phyloP scores from a whole-genome alignment of 2,888 invertebrate species.

The Tipula unca region DNA sequence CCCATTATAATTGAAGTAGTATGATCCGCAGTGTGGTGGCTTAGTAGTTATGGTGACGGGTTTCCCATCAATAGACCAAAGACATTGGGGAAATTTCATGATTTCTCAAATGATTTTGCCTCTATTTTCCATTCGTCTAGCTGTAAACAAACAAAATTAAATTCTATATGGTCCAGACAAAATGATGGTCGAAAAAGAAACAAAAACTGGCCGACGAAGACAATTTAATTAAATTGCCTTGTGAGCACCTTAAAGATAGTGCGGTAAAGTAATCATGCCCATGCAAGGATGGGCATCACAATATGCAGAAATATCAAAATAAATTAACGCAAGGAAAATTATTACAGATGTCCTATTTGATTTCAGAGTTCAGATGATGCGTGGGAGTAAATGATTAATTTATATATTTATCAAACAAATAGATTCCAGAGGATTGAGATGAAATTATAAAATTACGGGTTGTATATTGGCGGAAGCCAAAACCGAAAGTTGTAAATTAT shows the following conservation, averaged over 20 bases:
- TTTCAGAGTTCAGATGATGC: no score
- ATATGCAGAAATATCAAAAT: neutral
- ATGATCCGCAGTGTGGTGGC: neutral
- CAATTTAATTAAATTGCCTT: neutral
- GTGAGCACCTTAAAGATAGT: neutral
- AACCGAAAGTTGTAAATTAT: no score
- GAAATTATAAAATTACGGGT: no score
- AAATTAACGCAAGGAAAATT: neutral
- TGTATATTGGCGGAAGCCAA: no score
- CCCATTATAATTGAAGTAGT: slow-evolving; percentile 14
- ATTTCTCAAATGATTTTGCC: neutral
- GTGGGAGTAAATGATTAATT: no score
- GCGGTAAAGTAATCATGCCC: neutral
- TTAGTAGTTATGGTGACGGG: slow-evolving; percentile 14
- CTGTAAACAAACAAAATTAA: neutral
- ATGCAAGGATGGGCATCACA: neutral
- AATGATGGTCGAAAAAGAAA: neutral
- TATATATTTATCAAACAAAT: no score
- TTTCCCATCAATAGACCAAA: neutral
- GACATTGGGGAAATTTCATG: neutral
- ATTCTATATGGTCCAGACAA: neutral
- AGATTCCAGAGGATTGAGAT: no score
- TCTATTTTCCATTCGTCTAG: neutral
- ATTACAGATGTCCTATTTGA: neutral
- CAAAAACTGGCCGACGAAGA: neutral